A percentile compares a stretch with the other conserved stretches of the same genome.
Evolutionary conservation across 1,140 invertebrate species (phyloP).

Genomic region (Archivesica marissinica): DNA sequence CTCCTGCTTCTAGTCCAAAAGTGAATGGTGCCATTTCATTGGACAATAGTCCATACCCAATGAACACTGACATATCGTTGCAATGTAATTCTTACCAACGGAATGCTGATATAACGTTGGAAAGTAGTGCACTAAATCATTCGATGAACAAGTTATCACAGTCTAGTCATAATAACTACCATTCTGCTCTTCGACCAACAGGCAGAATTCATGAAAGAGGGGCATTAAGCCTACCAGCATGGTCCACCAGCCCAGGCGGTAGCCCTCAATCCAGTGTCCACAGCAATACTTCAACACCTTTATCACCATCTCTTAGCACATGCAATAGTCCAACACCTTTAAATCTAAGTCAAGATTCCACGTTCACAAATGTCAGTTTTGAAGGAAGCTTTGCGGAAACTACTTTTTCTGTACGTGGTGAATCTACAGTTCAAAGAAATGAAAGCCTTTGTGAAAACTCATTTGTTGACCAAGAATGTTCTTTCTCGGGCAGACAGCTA

Average conservation of each 20-base stretch:
- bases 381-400: conserved; percentile 53
- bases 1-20: conserved; percentile 21
- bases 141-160: neutral
- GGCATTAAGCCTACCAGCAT: no score
- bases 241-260: no score
- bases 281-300: neutral
- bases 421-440: neutral
- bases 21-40: neutral
- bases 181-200: no score
- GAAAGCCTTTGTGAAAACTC: neutral
- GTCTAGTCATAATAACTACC: neutral
- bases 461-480: neutral
- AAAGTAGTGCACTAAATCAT: no score
- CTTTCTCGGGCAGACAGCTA: neutral
- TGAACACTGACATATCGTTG: neutral
- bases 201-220: no score
- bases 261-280: neutral
- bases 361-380: conserved; percentile 60
- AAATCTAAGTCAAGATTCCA: conserved; percentile 30
- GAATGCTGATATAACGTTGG: no score
- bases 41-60: conserved; percentile 5
- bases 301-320: neutral
- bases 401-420: conserved; percentile 11
- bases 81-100: neutral
- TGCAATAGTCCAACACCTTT: neutral